Base-by-base conservation (phyloP, 2,113 vertebrate genomes). In the Phodopus roborovskii region DNA sequence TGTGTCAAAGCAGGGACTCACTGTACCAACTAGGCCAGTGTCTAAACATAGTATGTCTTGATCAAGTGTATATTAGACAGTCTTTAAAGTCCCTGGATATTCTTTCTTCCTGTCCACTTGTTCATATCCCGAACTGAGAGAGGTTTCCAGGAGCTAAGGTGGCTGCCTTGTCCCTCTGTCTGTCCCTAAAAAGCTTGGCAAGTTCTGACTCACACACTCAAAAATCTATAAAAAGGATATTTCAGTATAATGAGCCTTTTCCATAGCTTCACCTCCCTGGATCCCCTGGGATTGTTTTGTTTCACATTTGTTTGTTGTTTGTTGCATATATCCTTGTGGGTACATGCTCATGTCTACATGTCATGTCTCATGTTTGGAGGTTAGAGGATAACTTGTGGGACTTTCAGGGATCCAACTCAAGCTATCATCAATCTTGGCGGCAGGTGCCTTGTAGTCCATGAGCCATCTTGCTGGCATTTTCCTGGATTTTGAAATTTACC, bases 181-280 rank as follows among this genome's bases (percentile, higher is more conserved):
- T 93, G 56, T 94, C 48, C 28, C 92, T 87, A 70, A 68, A 82
- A 75, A 94, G 66, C 48, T 30, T 71, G 48, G 28, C 66, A 83
- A 87, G 42, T 88, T 88, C 75, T 82, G 77, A 88, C 28, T 60
- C 39, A 73, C 17, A 26, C 16, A 1, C 33, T 83, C 70, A 84
- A 75, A 85, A 87, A 77, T 73, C n/a, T 81, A 24, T 53, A 74
- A 75, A 84, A 84, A 24, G 56, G 87, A 62, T 24, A 1, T 48
- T 16, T 30, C 20, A 53, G 1, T 68, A 3, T 53, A 62, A 68
- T 2, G 42, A 39, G 33, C 45, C 68, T 74, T 91, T 77, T 24
- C 50, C 58, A n/a, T 36, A 60, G 26, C 68, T 70, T n/a, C 58
- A 53, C 42, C 68, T 94, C 42, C 62, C 75, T n/a, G 0, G 24